Base-by-base conservation (phyloP, 2,113 vertebrate species). In the Pipra filicauda region DNA sequence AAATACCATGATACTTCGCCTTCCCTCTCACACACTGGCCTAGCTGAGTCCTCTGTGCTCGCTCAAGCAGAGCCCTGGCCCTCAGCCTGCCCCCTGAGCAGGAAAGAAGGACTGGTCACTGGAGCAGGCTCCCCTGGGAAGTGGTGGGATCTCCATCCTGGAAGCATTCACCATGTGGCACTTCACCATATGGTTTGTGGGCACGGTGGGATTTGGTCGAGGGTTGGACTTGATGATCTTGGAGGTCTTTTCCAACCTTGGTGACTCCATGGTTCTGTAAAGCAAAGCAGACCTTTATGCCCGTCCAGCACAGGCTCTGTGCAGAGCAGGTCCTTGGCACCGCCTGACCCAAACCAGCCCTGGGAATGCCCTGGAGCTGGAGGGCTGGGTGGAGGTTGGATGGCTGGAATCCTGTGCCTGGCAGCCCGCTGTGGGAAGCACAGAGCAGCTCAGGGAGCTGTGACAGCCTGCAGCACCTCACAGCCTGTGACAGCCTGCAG, bases 1-100 rank as follows among this genome's bases (percentile, higher is more conserved):
- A 51, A 37, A 22, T 13, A 4, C 22, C 35, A 6, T 0, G 5
- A 9, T 11, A 1, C 11, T 43, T 69, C 2, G 1, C 12, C 26
- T 44, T 27, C 15, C 12, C 28, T 41, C 31, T 54, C 7, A 8
- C 4, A 49, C 1, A 5, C 37, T 12, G 61, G 17, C 46, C 37
- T 28, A 14, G 55, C 17, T 11, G 46, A 46, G 64, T 13, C 14
- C 16, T 35, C 26, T 30, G n/a, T 5, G 49, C 76, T 35, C 26
- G 4, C 15, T 37, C 21, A 4, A 12, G 7, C 31, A 19, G 33
- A 62, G 46, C 59, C 46, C 37, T 0, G 44, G 30, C 52, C 64
- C 58, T 1, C 1, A 18, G 26, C 28, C 20, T 31, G 41, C 22
- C 54, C 30, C 33, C 48, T 6, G 0, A 43, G 71, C 22, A 73